These are phyloP conservation scores for Macrochelys suwanniensis DNA, from an alignment of 2,797 vertebrate species.

Conservation along the genomic window DNA sequence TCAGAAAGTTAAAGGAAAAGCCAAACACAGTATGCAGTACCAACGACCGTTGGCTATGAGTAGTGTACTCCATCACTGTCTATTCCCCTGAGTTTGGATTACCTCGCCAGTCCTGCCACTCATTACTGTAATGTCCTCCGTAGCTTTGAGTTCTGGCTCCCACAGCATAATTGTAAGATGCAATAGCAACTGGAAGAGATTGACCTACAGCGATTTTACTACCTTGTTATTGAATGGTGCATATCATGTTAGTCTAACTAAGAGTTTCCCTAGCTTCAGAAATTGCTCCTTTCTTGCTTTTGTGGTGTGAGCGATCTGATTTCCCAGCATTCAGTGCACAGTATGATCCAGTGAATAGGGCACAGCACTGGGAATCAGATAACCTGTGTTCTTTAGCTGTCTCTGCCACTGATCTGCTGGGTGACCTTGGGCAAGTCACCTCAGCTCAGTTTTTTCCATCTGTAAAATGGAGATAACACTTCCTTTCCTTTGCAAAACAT, in stretches of 20 bases:
- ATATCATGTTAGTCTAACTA: background rate
- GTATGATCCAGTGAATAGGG: background rate
- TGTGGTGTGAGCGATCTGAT: background rate
- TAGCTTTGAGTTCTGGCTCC: background rate
- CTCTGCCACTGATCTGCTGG: background rate
- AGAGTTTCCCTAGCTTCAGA: background rate
- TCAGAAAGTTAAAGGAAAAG: accelerated
- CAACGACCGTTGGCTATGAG: background rate
- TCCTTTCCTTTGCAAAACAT: background rate
- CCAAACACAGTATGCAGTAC: background rate
- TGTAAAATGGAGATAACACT: background rate
- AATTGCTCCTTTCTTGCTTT: background rate
- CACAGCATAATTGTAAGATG: accelerated
- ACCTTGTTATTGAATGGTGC: background rate
- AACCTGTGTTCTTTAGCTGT: background rate
- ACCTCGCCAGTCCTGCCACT: accelerated
- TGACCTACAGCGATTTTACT: background rate
- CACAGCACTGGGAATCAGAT: background rate
- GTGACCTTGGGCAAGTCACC: background rate
- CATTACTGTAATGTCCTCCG: accelerated
- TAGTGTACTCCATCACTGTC: background rate
- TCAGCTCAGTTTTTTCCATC: background rate
- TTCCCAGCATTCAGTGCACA: background rate
- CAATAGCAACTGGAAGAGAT: background rate
- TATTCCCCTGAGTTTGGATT: background rate